Evolutionary conservation across 2,888 invertebrate genomes (phyloP).

Genomic region (Eupsilia transversa): DNA sequence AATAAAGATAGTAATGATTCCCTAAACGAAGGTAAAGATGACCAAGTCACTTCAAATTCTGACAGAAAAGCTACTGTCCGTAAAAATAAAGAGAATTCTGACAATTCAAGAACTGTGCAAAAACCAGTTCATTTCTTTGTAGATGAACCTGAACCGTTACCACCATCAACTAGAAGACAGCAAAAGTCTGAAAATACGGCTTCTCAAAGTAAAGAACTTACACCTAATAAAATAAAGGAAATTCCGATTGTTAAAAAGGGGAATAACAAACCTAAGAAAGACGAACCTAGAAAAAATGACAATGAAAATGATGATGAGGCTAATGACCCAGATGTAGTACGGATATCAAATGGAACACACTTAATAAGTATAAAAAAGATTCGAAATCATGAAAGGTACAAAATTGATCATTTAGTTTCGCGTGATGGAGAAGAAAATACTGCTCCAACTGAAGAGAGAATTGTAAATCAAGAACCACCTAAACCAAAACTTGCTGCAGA

Average conservation of each 20-base stretch:
- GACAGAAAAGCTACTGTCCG: background rate
- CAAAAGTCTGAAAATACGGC: background rate
- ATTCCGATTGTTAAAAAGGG: constrained; percentile 15
- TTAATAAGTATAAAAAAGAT: constrained; percentile 46
- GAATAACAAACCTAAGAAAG: background rate
- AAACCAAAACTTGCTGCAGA: constrained; percentile 1
- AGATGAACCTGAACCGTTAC: constrained; percentile 46
- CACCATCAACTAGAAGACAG: constrained; percentile 13
- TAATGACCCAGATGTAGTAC: constrained; percentile 7
- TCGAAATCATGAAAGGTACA: constrained; percentile 3
- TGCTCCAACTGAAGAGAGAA: constrained; percentile 35
- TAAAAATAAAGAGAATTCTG: background rate
- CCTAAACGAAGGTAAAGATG: background rate
- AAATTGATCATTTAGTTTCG: background rate
- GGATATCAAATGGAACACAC: constrained; percentile 54
- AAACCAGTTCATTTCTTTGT: constrained; percentile 38
- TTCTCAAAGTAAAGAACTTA: constrained; percentile 4
- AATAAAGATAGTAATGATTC: background rate
- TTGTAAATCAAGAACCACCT: constrained; percentile 32
- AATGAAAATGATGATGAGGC: background rate
- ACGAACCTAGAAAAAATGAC: background rate
- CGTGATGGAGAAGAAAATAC: background rate
- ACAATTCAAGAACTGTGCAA: background rate
- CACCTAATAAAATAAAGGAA: constrained; percentile 26
- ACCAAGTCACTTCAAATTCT: background rate